A percentile compares a stretch with the other conserved stretches of the same genome.
phyloP scores from a whole-genome alignment of 2,888 invertebrate genomes.

The Drosophila mulleri region DNA sequence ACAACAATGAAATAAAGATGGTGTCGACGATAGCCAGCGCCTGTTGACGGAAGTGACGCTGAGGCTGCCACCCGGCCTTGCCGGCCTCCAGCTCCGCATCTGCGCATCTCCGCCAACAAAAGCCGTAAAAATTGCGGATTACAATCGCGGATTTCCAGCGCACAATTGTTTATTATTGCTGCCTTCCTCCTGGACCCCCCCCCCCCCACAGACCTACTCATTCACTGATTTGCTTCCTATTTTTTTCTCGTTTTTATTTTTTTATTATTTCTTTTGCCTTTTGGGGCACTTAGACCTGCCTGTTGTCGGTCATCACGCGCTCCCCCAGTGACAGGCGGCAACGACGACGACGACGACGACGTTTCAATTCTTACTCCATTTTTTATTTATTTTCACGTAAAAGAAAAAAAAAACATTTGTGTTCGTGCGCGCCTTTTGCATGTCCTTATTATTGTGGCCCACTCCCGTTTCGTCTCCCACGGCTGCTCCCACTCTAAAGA shows the following conservation, averaged over 20 bases:
- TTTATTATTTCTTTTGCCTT: slow-evolving; percentile 40
- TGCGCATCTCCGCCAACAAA: slow-evolving; percentile 56
- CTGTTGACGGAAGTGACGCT: slow-evolving; percentile 69
- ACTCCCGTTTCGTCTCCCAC: slow-evolving; percentile 5
- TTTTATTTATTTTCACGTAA: slow-evolving; percentile 12
- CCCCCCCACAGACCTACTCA: background rate
- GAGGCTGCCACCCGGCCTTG: slow-evolving; percentile 21
- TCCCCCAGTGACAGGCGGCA: slow-evolving; percentile 50
- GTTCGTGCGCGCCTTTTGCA: slow-evolving; percentile 52
- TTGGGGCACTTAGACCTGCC: slow-evolving; percentile 43
- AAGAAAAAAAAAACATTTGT: slow-evolving; percentile 53
- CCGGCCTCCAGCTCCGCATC: slow-evolving; percentile 5
- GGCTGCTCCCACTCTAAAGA: slow-evolving; percentile 10
- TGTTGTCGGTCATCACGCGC: slow-evolving; percentile 16
- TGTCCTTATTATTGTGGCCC: slow-evolving; percentile 37
- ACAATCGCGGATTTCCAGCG: slow-evolving; percentile 83
- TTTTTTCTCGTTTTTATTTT: background rate
- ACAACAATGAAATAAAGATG: slow-evolving; percentile 65
- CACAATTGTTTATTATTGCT: slow-evolving; percentile 79
- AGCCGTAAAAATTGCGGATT: slow-evolving; percentile 84
- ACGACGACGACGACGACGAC: slow-evolving; percentile 45
- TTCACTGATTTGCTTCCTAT: slow-evolving; percentile 1
- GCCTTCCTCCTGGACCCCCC: slow-evolving; percentile 26
- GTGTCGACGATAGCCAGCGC: slow-evolving; percentile 67
- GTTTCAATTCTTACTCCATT: slow-evolving; percentile 60